Evolutionary conservation across 2,113 vertebrate species (phyloP), one percentile per base, ranked within the genome.

Genomic region (Cepphus grylle): DNA sequence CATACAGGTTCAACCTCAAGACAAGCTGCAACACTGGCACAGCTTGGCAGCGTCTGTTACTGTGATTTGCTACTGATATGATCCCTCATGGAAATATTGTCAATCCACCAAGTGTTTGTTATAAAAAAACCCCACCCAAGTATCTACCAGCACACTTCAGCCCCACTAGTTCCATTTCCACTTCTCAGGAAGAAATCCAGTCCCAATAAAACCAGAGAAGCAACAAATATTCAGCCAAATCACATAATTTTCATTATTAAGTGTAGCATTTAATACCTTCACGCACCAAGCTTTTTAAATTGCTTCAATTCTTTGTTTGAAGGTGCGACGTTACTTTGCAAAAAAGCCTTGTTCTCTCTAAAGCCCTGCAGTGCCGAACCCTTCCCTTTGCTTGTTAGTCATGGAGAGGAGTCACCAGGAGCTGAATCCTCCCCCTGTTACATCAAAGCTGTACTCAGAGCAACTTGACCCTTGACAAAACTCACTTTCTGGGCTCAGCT

Each of bases 111-210:
- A 30, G 8, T 42, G 7, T 4, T 43, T 49, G 5, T 34, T 72
- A 59, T 8, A 8, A 59, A 38, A 66, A 73, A 73, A 18, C 12
- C 2, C 2, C 0, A 7, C 1, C 1, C 25, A 69, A 27, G 4
- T 34, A 52, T 5, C 36, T 65, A 30, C 23, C 47, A 72, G 13
- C 8, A 53, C 4, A 11, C 8, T 30, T 58, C 45, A 88, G 49
- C 12, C 58, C 38, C 7, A 4, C 9, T 61, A 36, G 30, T 15
- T 81, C 22, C n/a, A 8, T 15, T 81, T 65, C 22, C 25, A 18
- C 15, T 21, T 76, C 15, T 93, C 13, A 27, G 27, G 18, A 81
- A 81, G 36, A 69, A 84, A 67, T 55, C 8, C 13, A 63, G 8
- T 19, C 26, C 22, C 22, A 30, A 1, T 7, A 6, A 79, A 30